Evolutionary conservation across 2,797 vertebrate genomes (phyloP).

Genomic region (Artibeus jamaicensis): DNA sequence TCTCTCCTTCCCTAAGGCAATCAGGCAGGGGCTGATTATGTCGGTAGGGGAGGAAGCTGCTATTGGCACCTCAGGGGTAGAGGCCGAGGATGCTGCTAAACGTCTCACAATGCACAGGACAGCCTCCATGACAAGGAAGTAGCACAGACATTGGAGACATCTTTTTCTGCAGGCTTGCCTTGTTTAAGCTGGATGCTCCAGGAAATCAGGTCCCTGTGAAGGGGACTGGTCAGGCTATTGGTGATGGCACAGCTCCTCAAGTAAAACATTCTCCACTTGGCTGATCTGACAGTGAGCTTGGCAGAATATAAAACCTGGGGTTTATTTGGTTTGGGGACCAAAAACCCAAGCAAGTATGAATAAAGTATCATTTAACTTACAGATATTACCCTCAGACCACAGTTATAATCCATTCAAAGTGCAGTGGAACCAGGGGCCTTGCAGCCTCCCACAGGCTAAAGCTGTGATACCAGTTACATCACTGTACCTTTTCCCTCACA

Average conservation of each 20-base stretch:
- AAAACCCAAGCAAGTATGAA: not conserved
- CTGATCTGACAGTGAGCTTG: not conserved
- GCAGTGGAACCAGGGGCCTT: not conserved
- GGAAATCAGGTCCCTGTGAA: not conserved
- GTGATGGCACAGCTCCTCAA: not conserved
- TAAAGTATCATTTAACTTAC: not conserved
- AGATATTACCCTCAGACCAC: not conserved
- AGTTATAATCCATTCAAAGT: not conserved
- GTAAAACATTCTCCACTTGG: not conserved
- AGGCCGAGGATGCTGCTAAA: not conserved
- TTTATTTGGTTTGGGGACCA: not conserved
- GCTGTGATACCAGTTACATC: not conserved
- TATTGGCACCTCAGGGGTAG: not conserved
- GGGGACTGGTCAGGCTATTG: not conserved
- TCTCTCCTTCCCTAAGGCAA: not conserved
- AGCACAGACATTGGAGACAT: too few relatives aligned
- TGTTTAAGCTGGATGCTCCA: rapidly evolving
- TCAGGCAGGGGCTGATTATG: not conserved
- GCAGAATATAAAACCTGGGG: not conserved
- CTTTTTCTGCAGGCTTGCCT: not conserved
- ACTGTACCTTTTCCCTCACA: rapidly evolving
- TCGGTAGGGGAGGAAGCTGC: not conserved
- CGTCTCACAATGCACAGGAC: not conserved
- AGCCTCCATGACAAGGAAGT: not conserved
- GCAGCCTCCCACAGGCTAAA: not conserved